A percentile compares a stretch with the other conserved stretches of the same genome.
Conservation (phyloP, 2,888 invertebrate genomes). For the Caenorhabditis japonica region DNA sequence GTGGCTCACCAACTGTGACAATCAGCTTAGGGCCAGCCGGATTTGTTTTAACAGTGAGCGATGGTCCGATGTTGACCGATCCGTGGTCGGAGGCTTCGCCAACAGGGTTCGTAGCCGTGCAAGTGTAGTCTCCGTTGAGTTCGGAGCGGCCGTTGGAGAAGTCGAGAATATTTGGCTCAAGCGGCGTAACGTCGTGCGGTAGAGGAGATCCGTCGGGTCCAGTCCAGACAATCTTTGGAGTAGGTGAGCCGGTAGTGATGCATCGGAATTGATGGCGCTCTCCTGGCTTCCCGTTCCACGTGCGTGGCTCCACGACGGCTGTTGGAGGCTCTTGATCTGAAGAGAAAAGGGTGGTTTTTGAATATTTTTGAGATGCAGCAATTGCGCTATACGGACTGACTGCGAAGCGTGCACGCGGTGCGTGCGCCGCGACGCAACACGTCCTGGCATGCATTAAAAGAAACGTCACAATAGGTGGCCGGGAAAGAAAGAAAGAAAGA, state of each 20-base stretch:
- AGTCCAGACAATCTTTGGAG: conserved; percentile 73
- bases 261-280: conserved; percentile 74
- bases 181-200: conserved; percentile 74
- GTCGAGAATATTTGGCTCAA: conserved; percentile 72
- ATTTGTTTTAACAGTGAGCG: conserved; percentile 67
- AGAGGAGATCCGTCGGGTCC: conserved; percentile 73
- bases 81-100: conserved; percentile 74
- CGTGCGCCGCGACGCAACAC: too few relatives aligned
- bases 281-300: conserved; percentile 77
- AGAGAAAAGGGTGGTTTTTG: too few relatives aligned
- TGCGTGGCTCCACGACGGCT: conserved; percentile 74
- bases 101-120: conserved; percentile 69
- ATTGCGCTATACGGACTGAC: too few relatives aligned
- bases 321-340: conserved; percentile 76
- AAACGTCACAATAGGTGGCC: too few relatives aligned
- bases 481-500: conserved; percentile 53
- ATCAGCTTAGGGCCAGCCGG: conserved; percentile 71
- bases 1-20: conserved; percentile 75
- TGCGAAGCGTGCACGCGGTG: too few relatives aligned
- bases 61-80: conserved; percentile 70
- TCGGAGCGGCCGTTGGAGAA: conserved; percentile 67
- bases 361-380: too few relatives aligned
- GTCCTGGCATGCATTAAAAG: too few relatives aligned
- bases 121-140: conserved; percentile 73
- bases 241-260: conserved; percentile 72